These are phyloP conservation scores for Anastatus disparis DNA, from an alignment of 1,140 invertebrate species.

Conservation along the genomic window DNA sequence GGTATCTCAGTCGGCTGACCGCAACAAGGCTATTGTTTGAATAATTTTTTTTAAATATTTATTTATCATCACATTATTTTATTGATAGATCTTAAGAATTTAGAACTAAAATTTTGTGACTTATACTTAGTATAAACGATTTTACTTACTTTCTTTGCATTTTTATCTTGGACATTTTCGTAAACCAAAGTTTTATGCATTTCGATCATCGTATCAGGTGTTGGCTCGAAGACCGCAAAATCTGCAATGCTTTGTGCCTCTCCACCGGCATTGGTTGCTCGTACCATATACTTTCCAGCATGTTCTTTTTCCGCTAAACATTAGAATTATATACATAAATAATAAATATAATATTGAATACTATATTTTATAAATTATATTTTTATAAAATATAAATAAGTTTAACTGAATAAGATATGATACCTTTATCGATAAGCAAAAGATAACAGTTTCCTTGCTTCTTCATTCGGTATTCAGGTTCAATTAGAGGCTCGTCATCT, in stretches of 20 bases:
- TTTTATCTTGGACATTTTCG: constrained; percentile 67
- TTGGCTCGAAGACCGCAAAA: constrained; percentile 78
- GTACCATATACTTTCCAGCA: constrained; percentile 79
- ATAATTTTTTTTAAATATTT: constrained; percentile 22
- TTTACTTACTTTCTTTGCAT: constrained; percentile 55
- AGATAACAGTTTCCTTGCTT: constrained; percentile 75
- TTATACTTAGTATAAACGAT: not conserved
- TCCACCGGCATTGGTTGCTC: constrained; percentile 78
- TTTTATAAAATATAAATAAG: not conserved
- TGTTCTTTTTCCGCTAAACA: constrained; percentile 70
- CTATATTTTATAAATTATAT: constrained; percentile 14
- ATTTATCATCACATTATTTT: not conserved
- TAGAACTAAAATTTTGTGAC: not conserved
- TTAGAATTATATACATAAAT: too few relatives aligned
- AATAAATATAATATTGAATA: too few relatives aligned
- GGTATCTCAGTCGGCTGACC: constrained; percentile 51
- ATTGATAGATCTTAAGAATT: not conserved
- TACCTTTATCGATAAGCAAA: constrained; percentile 78
- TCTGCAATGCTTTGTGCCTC: constrained; percentile 83
- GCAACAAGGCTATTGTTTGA: constrained; percentile 38
- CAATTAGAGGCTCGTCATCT: constrained; percentile 70
- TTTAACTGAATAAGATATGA: not conserved
- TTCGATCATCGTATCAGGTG: constrained; percentile 75
- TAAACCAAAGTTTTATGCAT: constrained; percentile 75
- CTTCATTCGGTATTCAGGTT: constrained; percentile 69